phyloP scores from a whole-genome alignment of 2,113 vertebrate species.

The Malurus melanocephalus region DNA sequence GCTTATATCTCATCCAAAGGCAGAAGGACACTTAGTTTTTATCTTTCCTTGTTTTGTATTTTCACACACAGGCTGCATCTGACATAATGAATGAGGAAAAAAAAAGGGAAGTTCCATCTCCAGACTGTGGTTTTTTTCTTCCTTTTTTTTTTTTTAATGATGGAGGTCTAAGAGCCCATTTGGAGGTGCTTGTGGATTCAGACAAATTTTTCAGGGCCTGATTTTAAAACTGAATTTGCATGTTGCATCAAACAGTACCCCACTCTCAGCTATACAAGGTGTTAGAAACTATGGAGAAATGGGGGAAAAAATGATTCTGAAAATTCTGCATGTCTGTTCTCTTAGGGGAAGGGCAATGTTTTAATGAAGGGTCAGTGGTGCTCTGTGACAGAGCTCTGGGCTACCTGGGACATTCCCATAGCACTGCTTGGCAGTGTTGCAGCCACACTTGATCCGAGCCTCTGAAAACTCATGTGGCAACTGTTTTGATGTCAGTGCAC shows the following conservation, averaged over 20 bases:
- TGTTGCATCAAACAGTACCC: not conserved
- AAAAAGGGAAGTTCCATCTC: not conserved
- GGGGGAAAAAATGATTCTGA: accelerated
- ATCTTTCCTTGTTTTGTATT: not conserved
- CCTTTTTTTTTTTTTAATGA: not conserved
- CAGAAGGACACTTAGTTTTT: not conserved
- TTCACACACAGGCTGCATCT: not conserved
- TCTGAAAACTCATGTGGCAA: not conserved
- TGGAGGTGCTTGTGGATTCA: not conserved
- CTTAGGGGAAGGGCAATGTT: not conserved
- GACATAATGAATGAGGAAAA: not conserved
- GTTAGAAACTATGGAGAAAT: not conserved
- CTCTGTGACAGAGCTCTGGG: not conserved
- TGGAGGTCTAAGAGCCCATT: not conserved
- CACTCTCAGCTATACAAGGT: not conserved
- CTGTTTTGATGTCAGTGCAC: not conserved
- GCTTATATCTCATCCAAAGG: not conserved
- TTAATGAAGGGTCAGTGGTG: not conserved
- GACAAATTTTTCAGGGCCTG: not conserved
- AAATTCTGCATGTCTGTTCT: not conserved
- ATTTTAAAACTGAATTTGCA: not conserved
- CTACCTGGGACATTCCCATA: not conserved
- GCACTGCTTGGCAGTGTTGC: not conserved
- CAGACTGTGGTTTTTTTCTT: not conserved
- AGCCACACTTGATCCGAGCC: not conserved